Evolutionary conservation across 2,113 vertebrate genomes (phyloP).

Genomic region (Tetraodon nigroviridis): DNA sequence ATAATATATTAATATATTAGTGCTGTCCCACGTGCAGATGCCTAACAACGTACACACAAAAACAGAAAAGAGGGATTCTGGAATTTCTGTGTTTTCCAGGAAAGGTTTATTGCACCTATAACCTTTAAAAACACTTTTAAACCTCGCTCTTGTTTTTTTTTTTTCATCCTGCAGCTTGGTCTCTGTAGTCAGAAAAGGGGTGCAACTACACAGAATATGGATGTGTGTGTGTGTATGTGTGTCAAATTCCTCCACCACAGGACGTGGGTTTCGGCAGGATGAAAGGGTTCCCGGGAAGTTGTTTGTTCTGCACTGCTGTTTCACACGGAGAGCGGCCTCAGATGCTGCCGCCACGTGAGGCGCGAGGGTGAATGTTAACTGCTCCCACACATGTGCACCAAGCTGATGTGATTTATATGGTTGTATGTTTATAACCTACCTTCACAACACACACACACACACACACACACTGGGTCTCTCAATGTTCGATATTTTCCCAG

Average conservation of each 20-base stretch:
- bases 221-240: conserved; percentile 2
- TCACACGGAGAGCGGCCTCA: conserved; percentile 8
- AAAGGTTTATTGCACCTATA: conserved; percentile 15
- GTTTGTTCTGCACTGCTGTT: conserved; percentile 21
- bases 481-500: too few relatives aligned
- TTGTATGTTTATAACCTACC: background rate
- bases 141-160: conserved; percentile 36
- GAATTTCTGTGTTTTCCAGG: background rate
- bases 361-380: conserved; percentile 27
- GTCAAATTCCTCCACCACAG: conserved; percentile 15
- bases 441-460: background rate
- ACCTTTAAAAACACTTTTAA: conserved; percentile 12
- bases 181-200: conserved; percentile 3
- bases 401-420: too few relatives aligned
- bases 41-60: too few relatives aligned
- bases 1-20: too few relatives aligned
- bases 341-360: conserved; percentile 9
- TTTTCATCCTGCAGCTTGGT: conserved; percentile 29
- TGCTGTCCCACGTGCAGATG: too few relatives aligned
- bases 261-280: conserved; percentile 29
- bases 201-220: conserved; percentile 4
- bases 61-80: too few relatives aligned
- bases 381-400: too few relatives aligned
- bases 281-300: conserved; percentile 39
- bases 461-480: too few relatives aligned